Conservation (phyloP, 2,797 vertebrate species). For the Antrozous pallidus region DNA sequence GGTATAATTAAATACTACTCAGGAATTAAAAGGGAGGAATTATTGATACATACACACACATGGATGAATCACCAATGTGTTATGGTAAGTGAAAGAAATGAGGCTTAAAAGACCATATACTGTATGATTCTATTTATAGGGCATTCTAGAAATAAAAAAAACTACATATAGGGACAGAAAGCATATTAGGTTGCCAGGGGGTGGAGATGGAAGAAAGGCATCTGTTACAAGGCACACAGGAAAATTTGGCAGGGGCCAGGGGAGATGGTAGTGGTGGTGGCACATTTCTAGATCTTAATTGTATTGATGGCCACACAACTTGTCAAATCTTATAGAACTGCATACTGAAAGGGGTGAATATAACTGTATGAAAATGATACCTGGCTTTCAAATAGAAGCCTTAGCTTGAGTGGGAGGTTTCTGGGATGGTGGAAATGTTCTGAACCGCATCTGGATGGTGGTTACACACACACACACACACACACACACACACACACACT, state of each 20-base stretch:
- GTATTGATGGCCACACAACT: not conserved
- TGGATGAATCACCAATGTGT: not conserved
- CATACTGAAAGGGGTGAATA: not conserved
- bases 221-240: not conserved
- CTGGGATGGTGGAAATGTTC: not conserved
- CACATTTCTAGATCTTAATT: not conserved
- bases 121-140: not conserved
- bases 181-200: not conserved
- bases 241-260: not conserved
- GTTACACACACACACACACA: not conserved
- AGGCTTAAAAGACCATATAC: not conserved
- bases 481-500: not conserved
- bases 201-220: not conserved
- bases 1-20: not conserved
- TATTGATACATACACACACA: not conserved
- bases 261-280: too few relatives aligned
- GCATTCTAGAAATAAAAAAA: constrained; percentile 7
- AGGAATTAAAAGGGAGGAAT: not conserved
- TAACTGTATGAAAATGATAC: not conserved
- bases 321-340: not conserved
- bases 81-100: not conserved
- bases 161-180: not conserved
- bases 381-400: not conserved
- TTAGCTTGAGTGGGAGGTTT: not conserved
- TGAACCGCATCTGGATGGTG: not conserved